Percentiles rank a stretch among this genome's conserved stretches.
Conservation (phyloP, 2,888 invertebrate genomes). For the Orchesella flavescens region DNA sequence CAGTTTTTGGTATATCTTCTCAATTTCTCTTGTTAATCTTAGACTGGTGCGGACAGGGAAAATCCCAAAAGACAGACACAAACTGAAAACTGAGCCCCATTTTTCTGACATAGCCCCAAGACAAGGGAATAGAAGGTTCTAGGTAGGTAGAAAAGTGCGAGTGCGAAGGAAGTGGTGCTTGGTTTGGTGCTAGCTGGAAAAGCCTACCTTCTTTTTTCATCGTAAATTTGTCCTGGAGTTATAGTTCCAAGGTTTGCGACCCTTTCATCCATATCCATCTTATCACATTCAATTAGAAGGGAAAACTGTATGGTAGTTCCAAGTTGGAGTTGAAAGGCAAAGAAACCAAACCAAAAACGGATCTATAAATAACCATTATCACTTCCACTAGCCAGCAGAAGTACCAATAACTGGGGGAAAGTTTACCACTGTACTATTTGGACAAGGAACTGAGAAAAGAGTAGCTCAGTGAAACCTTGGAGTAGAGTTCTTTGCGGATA, state of each 20-base stretch:
- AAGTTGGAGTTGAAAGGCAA: not conserved
- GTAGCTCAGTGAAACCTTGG: not conserved
- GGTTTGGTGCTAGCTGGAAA: not conserved
- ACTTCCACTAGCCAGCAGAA: conserved; percentile 36
- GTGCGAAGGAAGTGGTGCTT: not conserved
- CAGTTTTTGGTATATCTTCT: too few species aligned
- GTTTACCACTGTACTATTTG: not conserved
- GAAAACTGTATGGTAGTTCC: not conserved
- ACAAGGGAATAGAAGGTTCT: not conserved
- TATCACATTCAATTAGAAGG: conserved; percentile 26
- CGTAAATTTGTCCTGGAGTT: conserved; percentile 8
- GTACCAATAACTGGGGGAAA: conserved; percentile 1
- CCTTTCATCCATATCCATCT: conserved; percentile 17
- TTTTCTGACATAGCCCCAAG: conserved; percentile 25
- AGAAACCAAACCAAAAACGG: conserved; percentile 53
- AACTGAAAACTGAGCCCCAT: conserved; percentile 13
- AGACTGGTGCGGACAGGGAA: not conserved
- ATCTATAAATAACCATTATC: conserved; percentile 64
- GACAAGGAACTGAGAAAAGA: not conserved
- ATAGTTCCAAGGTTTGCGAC: not conserved
- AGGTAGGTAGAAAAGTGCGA: not conserved
- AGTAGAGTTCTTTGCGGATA: not conserved
- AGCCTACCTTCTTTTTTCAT: not conserved
- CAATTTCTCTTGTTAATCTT: conserved; percentile 59
- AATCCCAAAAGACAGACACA: conserved; percentile 42